Base-by-base conservation (phyloP, 2,888 invertebrate genomes). In the Lampropteryx suffumata region DNA sequence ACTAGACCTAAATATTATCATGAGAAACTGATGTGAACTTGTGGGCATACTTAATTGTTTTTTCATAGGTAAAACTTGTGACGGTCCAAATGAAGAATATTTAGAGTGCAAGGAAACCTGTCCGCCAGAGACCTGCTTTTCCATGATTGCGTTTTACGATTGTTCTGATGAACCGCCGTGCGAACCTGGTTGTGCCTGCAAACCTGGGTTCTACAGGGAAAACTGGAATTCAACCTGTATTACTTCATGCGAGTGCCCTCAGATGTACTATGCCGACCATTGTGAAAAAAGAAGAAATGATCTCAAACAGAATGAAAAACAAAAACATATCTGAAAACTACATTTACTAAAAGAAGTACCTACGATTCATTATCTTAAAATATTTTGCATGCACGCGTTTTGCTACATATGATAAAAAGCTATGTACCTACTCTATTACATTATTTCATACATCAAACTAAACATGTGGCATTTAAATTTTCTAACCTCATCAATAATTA, bases 81-180 rank as follows among this genome's bases (percentile, higher is more conserved):
- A 10, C 6, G 54, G 43, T 0, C 50, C 7, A 24, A 24, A 24
- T 24, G 24, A 24, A 24, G 24, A 24, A 24, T 24, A 24, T 24
- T 24, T 24, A 24, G 7, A 24, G 5, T 68, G 68, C 45, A 63
- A 59, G 26, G 30, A 11, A 27, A 33, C 59, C 1, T 76, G 74
- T 27, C 72, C 72, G 5, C 71, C 71, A 0, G 65, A 72, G 33
- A 33, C 47, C 0, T 75, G 74, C 39, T 13, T 54, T 6, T 58
- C 65, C 0, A 42, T 70, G 0, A 8, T 50, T 0, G 64, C 69
- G 10, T 40, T 40, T 10, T 40, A 40, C 7, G 40, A 40, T 17
- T 40, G 40, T 14, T n/a, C 40, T 60, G 42, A 40, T 13, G 29
- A 5, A 1, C 28, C 40, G 3, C 29, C 30, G 10, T 40, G 40